A percentile compares a stretch with the other conserved stretches of the same genome.
phyloP scores from a whole-genome alignment of 2,113 vertebrate species.

The Aythya baeri region DNA sequence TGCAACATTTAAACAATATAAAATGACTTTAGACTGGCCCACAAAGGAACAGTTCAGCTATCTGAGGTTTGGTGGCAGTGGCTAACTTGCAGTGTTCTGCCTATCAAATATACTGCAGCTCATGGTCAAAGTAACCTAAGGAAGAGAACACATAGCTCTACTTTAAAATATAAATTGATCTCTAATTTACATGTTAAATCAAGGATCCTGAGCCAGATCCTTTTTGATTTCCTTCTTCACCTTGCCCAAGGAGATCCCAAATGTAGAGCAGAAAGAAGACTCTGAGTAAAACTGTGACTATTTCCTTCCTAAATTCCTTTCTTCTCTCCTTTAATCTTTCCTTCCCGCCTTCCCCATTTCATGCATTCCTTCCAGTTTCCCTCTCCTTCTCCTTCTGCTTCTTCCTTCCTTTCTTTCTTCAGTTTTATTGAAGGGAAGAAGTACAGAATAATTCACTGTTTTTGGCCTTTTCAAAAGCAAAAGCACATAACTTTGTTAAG shows the following conservation, averaged over 20 bases:
- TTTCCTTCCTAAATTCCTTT: background rate
- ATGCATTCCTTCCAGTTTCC: background rate
- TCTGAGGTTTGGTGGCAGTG: background rate
- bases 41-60: background rate
- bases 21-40: background rate
- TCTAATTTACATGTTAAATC: background rate
- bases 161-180: background rate
- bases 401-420: background rate
- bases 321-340: background rate
- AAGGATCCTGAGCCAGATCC: background rate
- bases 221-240: background rate
- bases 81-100: background rate
- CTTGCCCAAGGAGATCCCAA: background rate
- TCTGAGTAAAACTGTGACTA: background rate
- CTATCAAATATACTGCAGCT: background rate
- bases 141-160: background rate
- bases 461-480: background rate
- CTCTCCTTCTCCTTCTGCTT: background rate
- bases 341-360: background rate
- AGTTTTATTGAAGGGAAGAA: background rate
- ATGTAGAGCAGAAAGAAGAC: background rate
- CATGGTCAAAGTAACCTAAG: background rate
- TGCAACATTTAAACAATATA: background rate
- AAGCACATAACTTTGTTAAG: background rate
- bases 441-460: fast-evolving